phyloP scores from a whole-genome alignment of 2,888 invertebrate genomes.

The Beris chalybata region DNA sequence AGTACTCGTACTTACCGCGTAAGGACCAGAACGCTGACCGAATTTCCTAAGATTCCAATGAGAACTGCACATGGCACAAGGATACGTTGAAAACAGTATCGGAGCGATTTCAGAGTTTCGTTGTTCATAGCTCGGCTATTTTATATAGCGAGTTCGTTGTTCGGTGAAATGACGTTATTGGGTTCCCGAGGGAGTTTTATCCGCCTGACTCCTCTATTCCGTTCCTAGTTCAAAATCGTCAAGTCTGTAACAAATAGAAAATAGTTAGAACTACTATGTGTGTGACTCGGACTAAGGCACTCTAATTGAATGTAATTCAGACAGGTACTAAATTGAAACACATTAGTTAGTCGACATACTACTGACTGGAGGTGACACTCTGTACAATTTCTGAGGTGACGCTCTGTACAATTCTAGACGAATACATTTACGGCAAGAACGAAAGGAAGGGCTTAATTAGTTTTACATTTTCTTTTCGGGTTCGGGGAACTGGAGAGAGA shows the following conservation, averaged over 20 bases:
- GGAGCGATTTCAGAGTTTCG: constrained; percentile 46
- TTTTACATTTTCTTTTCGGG: constrained; percentile 1
- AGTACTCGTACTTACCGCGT: constrained; percentile 57
- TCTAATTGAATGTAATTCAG: background rate
- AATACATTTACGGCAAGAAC: background rate
- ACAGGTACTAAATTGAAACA: too few relatives aligned
- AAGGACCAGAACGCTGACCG: constrained; percentile 60
- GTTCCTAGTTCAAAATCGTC: background rate
- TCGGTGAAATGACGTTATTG: constrained; percentile 13
- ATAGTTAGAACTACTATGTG: background rate
- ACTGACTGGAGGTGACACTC: too few relatives aligned
- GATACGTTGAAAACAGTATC: constrained; percentile 64
- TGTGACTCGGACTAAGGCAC: background rate
- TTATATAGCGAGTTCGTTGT: background rate
- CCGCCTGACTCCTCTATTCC: background rate
- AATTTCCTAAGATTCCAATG: constrained; percentile 71
- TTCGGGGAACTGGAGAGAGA: too few relatives aligned
- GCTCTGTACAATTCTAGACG: too few relatives aligned
- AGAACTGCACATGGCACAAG: constrained; percentile 66
- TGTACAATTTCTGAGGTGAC: too few relatives aligned
- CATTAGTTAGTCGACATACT: too few relatives aligned
- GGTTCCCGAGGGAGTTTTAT: background rate
- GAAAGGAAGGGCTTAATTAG: constrained; percentile 3
- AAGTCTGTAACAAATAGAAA: constrained; percentile 12
- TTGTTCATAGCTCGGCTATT: constrained; percentile 33